Percentiles rank a stretch among this genome's conserved stretches.
Conservation (phyloP, 2,797 vertebrate species). For the Bradypodion pumilum region DNA sequence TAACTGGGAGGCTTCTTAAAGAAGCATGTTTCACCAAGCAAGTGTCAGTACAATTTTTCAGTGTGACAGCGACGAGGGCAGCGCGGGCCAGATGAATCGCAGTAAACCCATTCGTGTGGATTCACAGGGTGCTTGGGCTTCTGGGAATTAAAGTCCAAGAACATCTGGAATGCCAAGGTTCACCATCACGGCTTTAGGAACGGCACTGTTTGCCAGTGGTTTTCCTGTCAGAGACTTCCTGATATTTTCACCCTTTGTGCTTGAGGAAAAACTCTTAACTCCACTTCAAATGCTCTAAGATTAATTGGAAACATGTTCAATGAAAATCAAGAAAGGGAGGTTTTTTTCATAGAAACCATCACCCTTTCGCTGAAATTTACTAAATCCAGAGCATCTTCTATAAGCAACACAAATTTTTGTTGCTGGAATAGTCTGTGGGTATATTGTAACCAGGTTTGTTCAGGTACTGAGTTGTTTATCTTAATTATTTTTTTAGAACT, state of each 20-base stretch:
- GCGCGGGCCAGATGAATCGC: too few relatives aligned
- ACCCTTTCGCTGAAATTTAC: not conserved
- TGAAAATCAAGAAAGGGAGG: not conserved
- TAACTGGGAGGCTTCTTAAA: too few relatives aligned
- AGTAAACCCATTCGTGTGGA: too few relatives aligned
- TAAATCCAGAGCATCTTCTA: not conserved
- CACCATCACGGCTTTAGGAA: too few relatives aligned
- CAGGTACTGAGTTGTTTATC: not conserved
- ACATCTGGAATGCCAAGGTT: too few relatives aligned
- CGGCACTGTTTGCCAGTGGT: not conserved
- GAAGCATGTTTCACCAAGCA: too few relatives aligned
- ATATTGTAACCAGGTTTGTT: not conserved
- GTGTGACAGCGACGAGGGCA: too few relatives aligned
- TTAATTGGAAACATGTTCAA: not conserved
- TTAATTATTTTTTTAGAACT: slow-evolving; percentile 7
- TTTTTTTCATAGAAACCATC: not conserved
- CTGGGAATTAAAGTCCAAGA: too few relatives aligned
- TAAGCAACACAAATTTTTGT: not conserved
- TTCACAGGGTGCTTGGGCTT: too few relatives aligned
- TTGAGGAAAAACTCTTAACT: not conserved
- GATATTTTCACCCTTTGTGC: not conserved
- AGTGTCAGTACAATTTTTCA: too few relatives aligned
- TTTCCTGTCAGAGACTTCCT: not conserved
- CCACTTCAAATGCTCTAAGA: not conserved
- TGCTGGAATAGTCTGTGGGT: not conserved